Evolutionary conservation across 2,888 invertebrate genomes (phyloP).

Genomic region (Dryocosmus kuriphilus): DNA sequence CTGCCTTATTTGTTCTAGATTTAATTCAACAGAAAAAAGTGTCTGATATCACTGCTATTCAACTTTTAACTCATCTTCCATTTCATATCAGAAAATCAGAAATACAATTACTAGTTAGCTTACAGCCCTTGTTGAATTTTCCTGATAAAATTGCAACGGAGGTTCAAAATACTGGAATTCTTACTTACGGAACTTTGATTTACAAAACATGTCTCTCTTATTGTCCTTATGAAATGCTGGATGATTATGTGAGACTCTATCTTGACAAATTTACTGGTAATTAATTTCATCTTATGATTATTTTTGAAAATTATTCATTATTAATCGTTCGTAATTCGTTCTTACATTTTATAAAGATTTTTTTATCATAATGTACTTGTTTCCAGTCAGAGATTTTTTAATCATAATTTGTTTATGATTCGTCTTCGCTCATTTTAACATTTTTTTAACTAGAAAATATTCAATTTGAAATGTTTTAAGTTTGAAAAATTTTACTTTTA

Average conservation of each 20-base stretch:
- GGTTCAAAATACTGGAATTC: conserved; percentile 83
- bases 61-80: conserved; percentile 84
- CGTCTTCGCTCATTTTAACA: too few relatives aligned
- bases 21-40: conserved; percentile 82
- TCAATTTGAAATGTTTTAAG: too few relatives aligned
- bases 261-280: conserved; percentile 85
- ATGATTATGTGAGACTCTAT: conserved; percentile 85
- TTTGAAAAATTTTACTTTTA: too few relatives aligned
- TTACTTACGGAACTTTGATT: conserved; percentile 85
- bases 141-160: conserved; percentile 77
- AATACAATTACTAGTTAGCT: conserved; percentile 79
- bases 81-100: conserved; percentile 84
- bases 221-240: conserved; percentile 83
- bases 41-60: conserved; percentile 83
- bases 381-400: too few relatives aligned
- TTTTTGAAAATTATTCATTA: too few relatives aligned
- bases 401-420: too few relatives aligned
- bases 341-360: too few relatives aligned
- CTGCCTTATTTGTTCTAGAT: conserved; percentile 82
- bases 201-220: conserved; percentile 80
- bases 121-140: conserved; percentile 79
- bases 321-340: too few relatives aligned
- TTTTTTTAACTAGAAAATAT: too few relatives aligned
- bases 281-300: conserved; percentile 46
- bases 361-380: too few relatives aligned